A percentile compares a stretch with the other conserved stretches of the same genome.
These are phyloP conservation scores for Nanorana parkeri DNA, from an alignment of 2,113 vertebrate species.

Conservation along the genomic window DNA sequence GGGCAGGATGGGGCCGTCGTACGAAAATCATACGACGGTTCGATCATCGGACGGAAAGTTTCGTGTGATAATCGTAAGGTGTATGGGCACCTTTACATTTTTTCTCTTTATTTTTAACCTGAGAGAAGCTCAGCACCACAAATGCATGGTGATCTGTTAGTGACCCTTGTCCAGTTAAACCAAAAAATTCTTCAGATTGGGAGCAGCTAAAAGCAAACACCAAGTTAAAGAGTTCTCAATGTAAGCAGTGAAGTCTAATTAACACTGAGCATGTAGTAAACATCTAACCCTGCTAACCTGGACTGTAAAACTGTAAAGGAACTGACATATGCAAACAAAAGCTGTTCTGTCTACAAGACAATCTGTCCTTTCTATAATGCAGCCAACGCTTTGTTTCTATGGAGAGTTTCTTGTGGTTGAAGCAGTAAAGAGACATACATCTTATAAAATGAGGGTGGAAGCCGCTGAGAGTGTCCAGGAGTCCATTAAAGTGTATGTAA, in stretches of 20 bases:
- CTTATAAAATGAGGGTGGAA: not conserved
- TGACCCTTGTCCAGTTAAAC: slow-evolving; percentile 50
- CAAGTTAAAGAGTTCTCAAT: slow-evolving; percentile 50
- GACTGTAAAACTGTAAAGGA: slow-evolving; percentile 49
- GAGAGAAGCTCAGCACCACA: slow-evolving; percentile 2
- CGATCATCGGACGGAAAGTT: too few species aligned
- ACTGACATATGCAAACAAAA: slow-evolving; percentile 47
- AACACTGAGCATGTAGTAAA: slow-evolving; percentile 51
- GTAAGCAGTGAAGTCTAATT: slow-evolving; percentile 46
- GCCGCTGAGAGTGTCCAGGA: too few species aligned
- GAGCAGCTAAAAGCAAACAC: slow-evolving; percentile 50
- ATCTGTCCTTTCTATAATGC: slow-evolving; percentile 15
- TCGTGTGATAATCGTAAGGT: too few species aligned
- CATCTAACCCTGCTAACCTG: slow-evolving; percentile 38
- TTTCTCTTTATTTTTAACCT: slow-evolving; percentile 22
- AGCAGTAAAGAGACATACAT: not conserved
- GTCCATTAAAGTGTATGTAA: too few species aligned
- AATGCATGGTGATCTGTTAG: slow-evolving; percentile 39
- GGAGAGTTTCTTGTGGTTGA: slow-evolving; percentile 8
- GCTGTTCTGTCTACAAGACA: slow-evolving; percentile 34
- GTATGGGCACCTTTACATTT: too few species aligned
- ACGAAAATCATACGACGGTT: too few species aligned
- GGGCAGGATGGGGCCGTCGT: too few species aligned
- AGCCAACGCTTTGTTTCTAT: slow-evolving; percentile 11
- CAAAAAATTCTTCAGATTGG: slow-evolving; percentile 50